Evolutionary conservation across 2,113 vertebrate genomes (phyloP).

Genomic region (Jacana jacana): DNA sequence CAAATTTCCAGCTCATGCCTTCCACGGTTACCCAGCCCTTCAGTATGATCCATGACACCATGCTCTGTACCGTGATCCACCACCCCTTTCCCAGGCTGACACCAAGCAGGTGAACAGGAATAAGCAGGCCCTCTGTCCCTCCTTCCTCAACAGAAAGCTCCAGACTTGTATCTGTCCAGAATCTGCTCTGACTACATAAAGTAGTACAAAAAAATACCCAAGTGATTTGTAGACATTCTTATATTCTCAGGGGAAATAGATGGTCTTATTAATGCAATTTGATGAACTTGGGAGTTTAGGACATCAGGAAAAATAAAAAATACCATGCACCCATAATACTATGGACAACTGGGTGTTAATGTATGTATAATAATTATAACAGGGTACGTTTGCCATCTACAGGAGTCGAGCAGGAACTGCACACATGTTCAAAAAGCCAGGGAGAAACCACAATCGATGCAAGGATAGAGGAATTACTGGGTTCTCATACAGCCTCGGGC

Average conservation of each 20-base stretch:
- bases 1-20: neutral
- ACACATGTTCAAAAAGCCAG: neutral
- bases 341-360: neutral
- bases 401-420: neutral
- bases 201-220: neutral
- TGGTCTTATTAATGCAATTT: neutral
- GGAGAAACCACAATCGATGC: neutral
- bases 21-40: neutral
- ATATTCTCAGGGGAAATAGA: neutral
- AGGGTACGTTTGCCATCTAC: constrained; percentile 34
- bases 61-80: fast-evolving
- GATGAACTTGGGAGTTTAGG: neutral
- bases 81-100: neutral
- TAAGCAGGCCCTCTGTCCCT: neutral
- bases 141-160: neutral
- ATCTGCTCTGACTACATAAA: neutral
- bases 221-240: neutral
- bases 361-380: neutral
- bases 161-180: neutral
- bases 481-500: neutral
- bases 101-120: neutral
- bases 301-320: neutral
- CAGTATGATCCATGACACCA: fast-evolving
- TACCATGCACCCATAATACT: fast-evolving
- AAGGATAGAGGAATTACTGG: neutral